Percentiles rank a stretch among this genome's conserved stretches.
Evolutionary conservation across 2,888 invertebrate genomes (phyloP).

Genomic region (Eustalomyia histrio): DNA sequence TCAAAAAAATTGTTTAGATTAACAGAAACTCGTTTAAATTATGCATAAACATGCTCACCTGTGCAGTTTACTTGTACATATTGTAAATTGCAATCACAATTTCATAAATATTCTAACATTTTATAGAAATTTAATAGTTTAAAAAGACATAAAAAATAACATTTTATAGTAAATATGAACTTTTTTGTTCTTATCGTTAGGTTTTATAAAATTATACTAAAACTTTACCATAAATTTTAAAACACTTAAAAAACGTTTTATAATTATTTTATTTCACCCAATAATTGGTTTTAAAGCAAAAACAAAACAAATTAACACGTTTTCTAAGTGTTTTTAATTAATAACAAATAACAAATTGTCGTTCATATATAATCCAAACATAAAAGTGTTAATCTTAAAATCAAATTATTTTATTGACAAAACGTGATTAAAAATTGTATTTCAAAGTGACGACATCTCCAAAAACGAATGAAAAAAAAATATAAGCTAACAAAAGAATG

Average conservation of each 20-base stretch:
- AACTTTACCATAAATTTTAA: background rate
- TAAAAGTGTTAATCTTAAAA: conserved; percentile 29
- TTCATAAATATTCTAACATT: no score
- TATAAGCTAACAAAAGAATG: no score
- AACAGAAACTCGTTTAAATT: no score
- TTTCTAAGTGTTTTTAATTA: background rate
- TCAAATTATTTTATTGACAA: conserved; percentile 43
- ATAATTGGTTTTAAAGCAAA: background rate
- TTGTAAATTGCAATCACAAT: no score
- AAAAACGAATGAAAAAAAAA: conserved; percentile 7
- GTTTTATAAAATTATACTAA: no score
- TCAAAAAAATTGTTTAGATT: no score
- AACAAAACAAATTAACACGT: background rate
- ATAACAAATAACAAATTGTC: background rate
- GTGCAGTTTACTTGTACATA: no score
- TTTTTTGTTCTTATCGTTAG: no score
- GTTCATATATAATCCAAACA: background rate
- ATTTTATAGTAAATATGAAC: no score
- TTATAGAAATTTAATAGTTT: no score
- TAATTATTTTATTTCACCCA: background rate
- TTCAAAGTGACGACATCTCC: conserved; percentile 12
- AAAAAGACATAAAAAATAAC: no score
- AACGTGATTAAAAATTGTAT: conserved; percentile 36
- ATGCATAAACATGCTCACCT: no score
- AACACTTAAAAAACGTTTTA: background rate